Evolutionary conservation across 2,888 invertebrate genomes (phyloP), one percentile per base, ranked within the genome.

Genomic region (Meganola albula): DNA sequence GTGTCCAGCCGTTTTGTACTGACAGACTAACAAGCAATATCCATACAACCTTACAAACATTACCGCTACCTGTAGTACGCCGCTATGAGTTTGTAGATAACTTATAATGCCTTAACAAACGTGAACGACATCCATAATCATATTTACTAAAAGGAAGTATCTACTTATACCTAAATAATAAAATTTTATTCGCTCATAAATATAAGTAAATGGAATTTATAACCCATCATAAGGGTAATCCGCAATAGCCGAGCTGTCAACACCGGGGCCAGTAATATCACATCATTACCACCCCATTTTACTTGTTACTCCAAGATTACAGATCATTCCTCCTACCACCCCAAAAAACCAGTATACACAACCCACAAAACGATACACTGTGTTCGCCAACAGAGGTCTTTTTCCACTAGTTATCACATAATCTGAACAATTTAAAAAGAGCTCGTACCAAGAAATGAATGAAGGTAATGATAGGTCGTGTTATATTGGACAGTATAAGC

Each of bases 231-330:
- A 54, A 53, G 44, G 50, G 55, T 74, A 70, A 67, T 71, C 68
- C 63, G 48, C 44, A 58, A 61, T 63, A 58, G 49, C 59, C 62
- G 58, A 59, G 68, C 79, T 79, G 80, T 82, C 80, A 74, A 68
- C 78, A 70, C 58, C 52, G 56, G 48, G 55, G 53, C 56, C 68
- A 63, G 65, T 74, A 75, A 80, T 69, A 73, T 62, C 72, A 66
- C 70, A 61, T 74, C 74, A 74, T 76, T 74, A 72, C 71, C 63
- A 73, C 80, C 79, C 77, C 57, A 68, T 66, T 67, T 59, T 53
- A 63, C 47, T 38, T 55, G 59, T 66, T 67, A 73, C 72, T 69
- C 62, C 63, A 76, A 82, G 76, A 80, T 79, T 78, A 82, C 66
- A 74, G 71, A 79, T 77, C 74, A 74, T 62, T 61, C 55, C 33